Percentiles rank a stretch among this genome's conserved stretches.
phyloP scores from a whole-genome alignment of 2,113 vertebrate genomes.

The Tragelaphus scriptus region DNA sequence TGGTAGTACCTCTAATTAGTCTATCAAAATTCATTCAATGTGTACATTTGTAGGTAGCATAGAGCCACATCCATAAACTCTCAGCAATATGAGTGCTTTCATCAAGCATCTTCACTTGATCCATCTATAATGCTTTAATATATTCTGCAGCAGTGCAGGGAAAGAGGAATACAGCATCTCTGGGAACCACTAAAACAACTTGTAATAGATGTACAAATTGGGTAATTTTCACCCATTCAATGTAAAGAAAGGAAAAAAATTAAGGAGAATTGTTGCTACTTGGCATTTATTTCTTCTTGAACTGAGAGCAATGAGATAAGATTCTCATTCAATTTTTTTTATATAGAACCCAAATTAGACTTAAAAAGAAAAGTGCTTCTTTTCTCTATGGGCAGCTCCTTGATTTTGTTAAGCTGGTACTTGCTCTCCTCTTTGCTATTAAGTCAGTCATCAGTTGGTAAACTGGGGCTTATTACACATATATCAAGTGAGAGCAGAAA shows the following conservation, averaged over 20 bases:
- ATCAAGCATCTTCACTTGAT: not conserved
- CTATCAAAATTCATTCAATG: not conserved
- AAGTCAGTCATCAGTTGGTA: conserved; percentile 33
- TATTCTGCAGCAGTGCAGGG: not conserved
- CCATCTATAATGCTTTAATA: not conserved
- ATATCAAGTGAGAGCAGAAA: not conserved
- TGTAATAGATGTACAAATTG: conserved; percentile 47
- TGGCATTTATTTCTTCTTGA: conserved; percentile 48
- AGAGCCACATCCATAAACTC: not conserved
- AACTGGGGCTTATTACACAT: conserved; percentile 29
- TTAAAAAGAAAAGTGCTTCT: conserved; percentile 51
- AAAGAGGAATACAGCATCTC: not conserved
- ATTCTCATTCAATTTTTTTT: conserved; percentile 3
- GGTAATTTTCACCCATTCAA: conserved; percentile 53
- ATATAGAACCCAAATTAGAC: conserved; percentile 45
- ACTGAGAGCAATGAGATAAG: conserved; percentile 16
- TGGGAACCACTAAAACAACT: conserved; percentile 1
- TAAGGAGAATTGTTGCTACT: conserved; percentile 43
- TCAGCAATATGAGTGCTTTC: not conserved
- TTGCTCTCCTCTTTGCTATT: conserved; percentile 33
- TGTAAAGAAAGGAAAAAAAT: conserved; percentile 42
- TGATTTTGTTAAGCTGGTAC: conserved; percentile 46
- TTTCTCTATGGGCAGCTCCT: conserved; percentile 48
- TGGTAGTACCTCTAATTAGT: not conserved
- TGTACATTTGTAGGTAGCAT: not conserved